Evolutionary conservation across 2,888 invertebrate genomes (phyloP), one percentile per base, ranked within the genome.

Genomic region (Iselma pallidipennis): DNA sequence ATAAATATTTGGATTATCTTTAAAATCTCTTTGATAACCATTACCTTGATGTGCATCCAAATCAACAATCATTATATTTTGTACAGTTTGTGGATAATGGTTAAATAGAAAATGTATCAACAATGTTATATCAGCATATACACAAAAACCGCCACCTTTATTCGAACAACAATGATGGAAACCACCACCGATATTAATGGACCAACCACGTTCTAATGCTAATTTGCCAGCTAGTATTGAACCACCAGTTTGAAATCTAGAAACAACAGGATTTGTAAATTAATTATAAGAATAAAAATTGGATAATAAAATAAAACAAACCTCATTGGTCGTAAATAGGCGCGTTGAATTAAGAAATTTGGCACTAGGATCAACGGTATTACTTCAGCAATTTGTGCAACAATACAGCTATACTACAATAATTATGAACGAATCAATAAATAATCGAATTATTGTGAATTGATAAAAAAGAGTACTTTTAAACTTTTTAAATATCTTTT

Each of bases 31-130:
- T 75, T 91, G 90, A 79, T 95, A 91, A 0, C 95, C 95, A 80
- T 96, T 96, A 0, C 95, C 95, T 87, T 96, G 95, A 82, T 96
- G 96, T 2, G 95, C 95, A 82, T 96, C 95, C 76, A 96, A 83
- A 80, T 96, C 96, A 6, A 96, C 87, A 73, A 96, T 94, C 92
- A 96, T 91, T 2, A 89, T 87, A 42, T 85, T 91, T 79, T 66
- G 63, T 28, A 91, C 85, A 52, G 78, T 75, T 49, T 79, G 77
- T 2, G 83, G 77, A 59, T 85, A 83, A 66, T 82, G 78, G 21
- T 84, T 80, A 66, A 92, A 85, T 10, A 94, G 81, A 75, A 89
- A 89, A 59, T 86, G 83, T 49, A 95, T 85, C 9, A 93, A 83
- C 68, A 96, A 82, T 0, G 94, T 91, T 52, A 96, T 94, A 76